Conservation (phyloP, 2,113 vertebrate genomes). For the Puffinus mauretanicus region DNA sequence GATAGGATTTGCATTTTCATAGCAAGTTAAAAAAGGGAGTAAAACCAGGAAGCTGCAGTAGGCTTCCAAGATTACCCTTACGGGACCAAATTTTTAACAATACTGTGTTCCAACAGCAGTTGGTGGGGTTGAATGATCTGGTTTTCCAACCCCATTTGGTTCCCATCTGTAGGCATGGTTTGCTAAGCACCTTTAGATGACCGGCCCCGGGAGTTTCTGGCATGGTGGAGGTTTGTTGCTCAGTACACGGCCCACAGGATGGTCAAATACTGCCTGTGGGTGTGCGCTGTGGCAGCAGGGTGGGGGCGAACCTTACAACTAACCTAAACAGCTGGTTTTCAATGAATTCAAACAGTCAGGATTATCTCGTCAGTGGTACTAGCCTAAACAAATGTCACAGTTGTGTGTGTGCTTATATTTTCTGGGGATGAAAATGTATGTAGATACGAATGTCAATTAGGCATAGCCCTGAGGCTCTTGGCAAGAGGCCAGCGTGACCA, state of each 20-base stretch:
- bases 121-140: background rate
- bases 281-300: accelerated
- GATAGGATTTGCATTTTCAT: background rate
- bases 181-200: background rate
- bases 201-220: background rate
- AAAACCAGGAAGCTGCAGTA: background rate
- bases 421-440: background rate
- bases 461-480: background rate
- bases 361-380: background rate
- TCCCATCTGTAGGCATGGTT: background rate
- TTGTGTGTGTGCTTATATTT: background rate
- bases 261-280: background rate
- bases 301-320: background rate
- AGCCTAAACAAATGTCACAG: background rate
- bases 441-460: background rate
- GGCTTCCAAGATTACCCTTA: background rate
- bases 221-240: background rate
- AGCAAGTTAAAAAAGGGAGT: background rate
- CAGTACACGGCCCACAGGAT: background rate
- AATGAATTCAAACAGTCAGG: background rate
- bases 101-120: background rate
- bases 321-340: background rate
- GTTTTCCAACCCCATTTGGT: background rate
- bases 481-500: background rate
- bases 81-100: background rate